Conservation (phyloP, 2,797 vertebrate genomes). For the Peromyscus nudipes region DNA sequence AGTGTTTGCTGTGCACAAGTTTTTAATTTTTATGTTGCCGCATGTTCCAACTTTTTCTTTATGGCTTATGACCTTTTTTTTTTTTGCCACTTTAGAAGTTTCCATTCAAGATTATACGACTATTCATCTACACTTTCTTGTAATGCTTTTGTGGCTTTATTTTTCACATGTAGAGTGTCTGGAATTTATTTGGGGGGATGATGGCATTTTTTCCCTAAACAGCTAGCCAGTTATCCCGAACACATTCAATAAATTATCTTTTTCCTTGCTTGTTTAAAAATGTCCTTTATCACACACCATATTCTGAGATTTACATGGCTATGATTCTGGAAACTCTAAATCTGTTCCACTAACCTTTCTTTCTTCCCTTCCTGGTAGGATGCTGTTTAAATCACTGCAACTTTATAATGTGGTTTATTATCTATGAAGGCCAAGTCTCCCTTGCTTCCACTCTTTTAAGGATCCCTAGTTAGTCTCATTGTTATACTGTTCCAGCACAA, state of each 20-base stretch:
- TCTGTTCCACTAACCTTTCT: background rate
- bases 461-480: conserved; percentile 4
- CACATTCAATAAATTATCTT: conserved; percentile 67
- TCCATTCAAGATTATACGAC: conserved; percentile 70
- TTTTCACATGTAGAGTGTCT: conserved; percentile 76
- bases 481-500: conserved; percentile 8
- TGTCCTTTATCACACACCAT: conserved; percentile 38
- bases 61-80: conserved; percentile 68
- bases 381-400: background rate
- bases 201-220: conserved; percentile 28
- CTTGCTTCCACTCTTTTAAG: background rate
- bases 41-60: conserved; percentile 71
- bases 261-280: conserved; percentile 58
- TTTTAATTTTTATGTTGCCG: conserved; percentile 77
- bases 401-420: background rate
- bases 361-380: background rate
- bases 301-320: conserved; percentile 41
- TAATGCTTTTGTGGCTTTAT: conserved; percentile 57
- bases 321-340: conserved; percentile 37
- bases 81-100: conserved; percentile 71
- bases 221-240: conserved; percentile 58
- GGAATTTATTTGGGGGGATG: conserved; percentile 62
- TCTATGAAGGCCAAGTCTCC: background rate
- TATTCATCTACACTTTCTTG: conserved; percentile 70
- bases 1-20: conserved; percentile 63